phyloP scores from a whole-genome alignment of 2,113 vertebrate species.

The Ammodytes marinus region DNA sequence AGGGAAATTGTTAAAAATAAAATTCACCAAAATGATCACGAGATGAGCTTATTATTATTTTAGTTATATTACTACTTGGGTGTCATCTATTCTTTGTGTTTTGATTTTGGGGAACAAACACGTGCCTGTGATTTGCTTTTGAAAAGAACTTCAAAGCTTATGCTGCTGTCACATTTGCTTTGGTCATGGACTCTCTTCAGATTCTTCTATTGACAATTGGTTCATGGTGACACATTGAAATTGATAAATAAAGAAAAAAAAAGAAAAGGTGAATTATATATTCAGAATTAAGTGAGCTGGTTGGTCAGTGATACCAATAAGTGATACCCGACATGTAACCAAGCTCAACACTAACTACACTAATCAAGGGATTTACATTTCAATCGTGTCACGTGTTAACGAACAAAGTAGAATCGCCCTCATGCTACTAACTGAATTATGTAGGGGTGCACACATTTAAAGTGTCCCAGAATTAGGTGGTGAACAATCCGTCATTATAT shows the following conservation, averaged over 20 bases:
- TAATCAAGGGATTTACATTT: conserved; percentile 5
- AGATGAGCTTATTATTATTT: conserved; percentile 4
- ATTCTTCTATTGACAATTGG: not conserved
- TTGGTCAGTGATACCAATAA: not conserved
- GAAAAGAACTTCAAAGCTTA: not conserved
- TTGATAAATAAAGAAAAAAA: not conserved
- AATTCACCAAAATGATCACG: not conserved
- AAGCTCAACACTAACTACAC: not conserved
- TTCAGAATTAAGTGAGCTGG: not conserved
- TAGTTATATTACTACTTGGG: not conserved
- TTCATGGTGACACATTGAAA: not conserved
- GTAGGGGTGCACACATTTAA: conserved; percentile 13
- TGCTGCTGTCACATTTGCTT: not conserved
- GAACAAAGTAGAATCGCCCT: conserved; percentile 16
- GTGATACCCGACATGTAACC: not conserved
- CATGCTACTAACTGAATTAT: conserved; percentile 25
- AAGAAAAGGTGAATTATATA: not conserved
- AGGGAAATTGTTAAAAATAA: not conserved
- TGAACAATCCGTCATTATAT: conserved; percentile 40
- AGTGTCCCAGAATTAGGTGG: conserved; percentile 6
- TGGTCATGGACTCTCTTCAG: not conserved
- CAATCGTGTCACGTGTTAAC: conserved; percentile 17
- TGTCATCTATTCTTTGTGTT: not conserved
- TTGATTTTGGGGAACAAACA: conserved; percentile 15
- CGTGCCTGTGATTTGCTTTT: not conserved